Evolutionary conservation across 2,797 vertebrate genomes (phyloP), one percentile per base, ranked within the genome.

Genomic region (Mormyrus hasselquistii): DNA sequence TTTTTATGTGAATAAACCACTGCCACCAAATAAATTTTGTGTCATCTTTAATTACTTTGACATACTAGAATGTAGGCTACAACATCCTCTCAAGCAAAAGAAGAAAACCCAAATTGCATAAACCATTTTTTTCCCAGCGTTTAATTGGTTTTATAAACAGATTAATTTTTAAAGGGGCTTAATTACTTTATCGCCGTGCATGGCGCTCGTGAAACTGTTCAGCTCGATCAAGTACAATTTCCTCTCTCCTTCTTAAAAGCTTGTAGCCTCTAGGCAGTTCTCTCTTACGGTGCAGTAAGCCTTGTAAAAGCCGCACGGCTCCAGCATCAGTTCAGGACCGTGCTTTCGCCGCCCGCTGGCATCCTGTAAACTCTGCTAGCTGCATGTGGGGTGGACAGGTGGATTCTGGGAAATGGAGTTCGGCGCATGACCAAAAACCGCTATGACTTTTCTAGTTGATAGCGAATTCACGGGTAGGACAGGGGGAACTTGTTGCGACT

Each of bases 81-180:
- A 95, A 94, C 92, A 93, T 94, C 90, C 92, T 92, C 93, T 93
- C 92, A 88, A 93, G 94, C 95, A 92, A 95, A 94, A 95, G 53
- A 91, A 93, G 92, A 94, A 94, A 89, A 87, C 94, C 93, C 94
- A 92, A 95, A 91, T 93, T 94, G 94, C 94, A 92, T 92, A 93
- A 95, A 91, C 90, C 94, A 93, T 90, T 93, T 92, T 92, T 88
- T 92, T 90, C 91, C n/a, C 91, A 90, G 94, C 92, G 88, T 96
- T 96, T 96, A 96, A 96, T 96, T 96, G 94, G 95, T 95, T 96
- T 95, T 94, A 95, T 96, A 96, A 96, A 96, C 95, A 95, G 95
- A 96, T 96, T 96, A 95, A 94, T 95, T 95, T 94, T 94, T 89
- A 93, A 93, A 92, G 57, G 82, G 92, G 94, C 95, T 95, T 96